phyloP scores from a whole-genome alignment of 2,888 invertebrate genomes.

The Drosophila kanekoi region DNA sequence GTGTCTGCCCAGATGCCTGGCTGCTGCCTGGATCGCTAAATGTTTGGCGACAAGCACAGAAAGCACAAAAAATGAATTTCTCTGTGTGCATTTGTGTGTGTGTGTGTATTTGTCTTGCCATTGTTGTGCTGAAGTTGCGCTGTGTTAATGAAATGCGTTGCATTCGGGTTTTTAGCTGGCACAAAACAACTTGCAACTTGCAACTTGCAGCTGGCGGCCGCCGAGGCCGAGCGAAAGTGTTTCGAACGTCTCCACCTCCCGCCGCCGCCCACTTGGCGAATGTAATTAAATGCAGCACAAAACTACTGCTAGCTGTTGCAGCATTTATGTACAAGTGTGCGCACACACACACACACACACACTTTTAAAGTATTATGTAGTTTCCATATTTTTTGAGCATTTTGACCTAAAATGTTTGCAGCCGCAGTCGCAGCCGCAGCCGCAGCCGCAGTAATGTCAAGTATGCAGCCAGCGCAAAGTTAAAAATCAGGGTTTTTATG shows the following conservation, averaged over 20 bases:
- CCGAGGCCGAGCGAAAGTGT: conserved; percentile 61
- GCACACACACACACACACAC: conserved; percentile 6
- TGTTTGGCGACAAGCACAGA: conserved; percentile 63
- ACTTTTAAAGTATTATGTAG: conserved; percentile 60
- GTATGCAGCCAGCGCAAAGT: conserved; percentile 54
- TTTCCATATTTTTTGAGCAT: conserved; percentile 48
- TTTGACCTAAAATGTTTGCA: conserved; percentile 75
- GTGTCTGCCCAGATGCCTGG: conserved; percentile 45
- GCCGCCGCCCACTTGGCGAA: conserved; percentile 34
- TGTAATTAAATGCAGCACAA: conserved; percentile 67
- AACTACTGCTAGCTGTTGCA: conserved; percentile 54
- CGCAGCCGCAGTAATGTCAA: conserved; percentile 70
- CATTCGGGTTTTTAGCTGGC: conserved; percentile 67
- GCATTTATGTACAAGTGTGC: conserved; percentile 53
- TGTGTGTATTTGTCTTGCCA: conserved; percentile 43
- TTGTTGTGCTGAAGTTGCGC: conserved; percentile 59
- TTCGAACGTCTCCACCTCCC: conserved; percentile 13
- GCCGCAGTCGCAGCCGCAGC: conserved; percentile 20
- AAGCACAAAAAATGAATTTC: conserved; percentile 48
- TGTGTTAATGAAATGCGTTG: conserved; percentile 81
- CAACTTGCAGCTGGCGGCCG: conserved; percentile 36
- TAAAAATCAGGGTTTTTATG: conserved; percentile 61
- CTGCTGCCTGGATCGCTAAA: conserved; percentile 52
- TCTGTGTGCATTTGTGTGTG: conserved; percentile 14
- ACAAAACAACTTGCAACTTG: conserved; percentile 56